Base-by-base conservation (phyloP, 2,888 invertebrate species). In the Buathra laborator region DNA sequence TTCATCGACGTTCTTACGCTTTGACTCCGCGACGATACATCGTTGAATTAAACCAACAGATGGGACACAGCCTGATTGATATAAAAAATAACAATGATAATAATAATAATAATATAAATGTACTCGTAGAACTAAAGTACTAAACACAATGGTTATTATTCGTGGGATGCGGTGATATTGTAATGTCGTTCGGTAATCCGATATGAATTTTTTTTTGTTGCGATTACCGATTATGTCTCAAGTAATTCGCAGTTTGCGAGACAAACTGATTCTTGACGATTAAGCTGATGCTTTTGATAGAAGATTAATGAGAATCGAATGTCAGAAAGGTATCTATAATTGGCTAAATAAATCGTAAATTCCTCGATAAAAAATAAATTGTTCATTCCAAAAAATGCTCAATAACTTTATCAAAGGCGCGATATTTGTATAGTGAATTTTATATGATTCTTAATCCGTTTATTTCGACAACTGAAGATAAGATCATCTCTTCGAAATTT, bases 161-260 rank as follows among this genome's bases (percentile, higher is more conserved):
- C 59, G 59, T 59, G 59, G 14, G 12, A 44, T 6, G 16, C 10
- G 10, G 37, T 46, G 64, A 64, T 62, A 10, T n/a, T 19, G 19
- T 44, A 16, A 67, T 46, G 12, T 53, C 24, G 29, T n/a, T 77
- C 77, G 68, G 24, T 29, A 44, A 74, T 62, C 68, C 29, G 32
- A 79, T 56, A 32, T 51, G 53, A 44, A 56, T 68, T 37, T 24
- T 44, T 44, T 16, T 32, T 51, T 62, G 62, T 67, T 84, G 29
- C 64, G 10, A 84, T 62, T 74, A 87, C 59, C 83, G 75, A 86
- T 82, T 80, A 75, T 84, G 71, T 78, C 88, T 87, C 92, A 92
- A 93, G 91, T 91, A 93, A 92, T 93, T 82, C 86, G 89, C 91
- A 92, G 92, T 93, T 93, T 92, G 93, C 91, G 7, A 83, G 79